Evolutionary conservation across 2,113 vertebrate genomes (phyloP).

Genomic region (Tenebrosternarchus preto): DNA sequence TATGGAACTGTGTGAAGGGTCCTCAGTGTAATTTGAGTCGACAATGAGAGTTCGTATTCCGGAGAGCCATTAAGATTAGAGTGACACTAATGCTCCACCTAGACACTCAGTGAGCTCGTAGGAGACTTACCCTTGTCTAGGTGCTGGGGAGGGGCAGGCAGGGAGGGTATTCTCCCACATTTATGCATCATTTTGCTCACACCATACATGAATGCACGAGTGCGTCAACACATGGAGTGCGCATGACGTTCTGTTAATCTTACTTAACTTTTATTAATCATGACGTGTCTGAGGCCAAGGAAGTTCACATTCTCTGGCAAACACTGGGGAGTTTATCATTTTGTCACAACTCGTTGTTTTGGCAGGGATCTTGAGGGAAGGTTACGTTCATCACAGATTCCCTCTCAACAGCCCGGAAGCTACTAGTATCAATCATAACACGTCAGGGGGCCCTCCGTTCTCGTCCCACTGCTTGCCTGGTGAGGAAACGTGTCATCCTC

Average conservation of each 20-base stretch:
- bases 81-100: slow-evolving; percentile 49
- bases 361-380: slow-evolving; percentile 24
- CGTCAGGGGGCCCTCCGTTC: slow-evolving; percentile 28
- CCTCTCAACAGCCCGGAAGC: slow-evolving; percentile 27
- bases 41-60: slow-evolving; percentile 44
- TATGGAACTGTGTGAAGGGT: slow-evolving; percentile 27
- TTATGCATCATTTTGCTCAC: slow-evolving; percentile 16
- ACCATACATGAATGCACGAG: neutral
- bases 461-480: slow-evolving; percentile 41
- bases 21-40: slow-evolving; percentile 47
- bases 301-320: slow-evolving; percentile 3
- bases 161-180: slow-evolving; percentile 16
- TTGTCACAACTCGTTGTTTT: too few species aligned
- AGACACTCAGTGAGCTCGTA: slow-evolving; percentile 19
- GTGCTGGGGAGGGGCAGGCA: neutral
- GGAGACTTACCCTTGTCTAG: slow-evolving; percentile 29
- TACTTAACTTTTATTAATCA: slow-evolving; percentile 14
- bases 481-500: slow-evolving; percentile 45
- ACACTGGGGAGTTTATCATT: slow-evolving; percentile 33
- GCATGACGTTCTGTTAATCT: neutral
- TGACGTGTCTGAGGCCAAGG: neutral
- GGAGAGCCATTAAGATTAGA: slow-evolving; percentile 49
- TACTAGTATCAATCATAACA: slow-evolving; percentile 45
- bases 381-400: slow-evolving; percentile 46
- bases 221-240: neutral